A percentile compares a stretch with the other conserved stretches of the same genome.
Conservation (phyloP, 2,797 vertebrate species). For the Clamator glandarius region DNA sequence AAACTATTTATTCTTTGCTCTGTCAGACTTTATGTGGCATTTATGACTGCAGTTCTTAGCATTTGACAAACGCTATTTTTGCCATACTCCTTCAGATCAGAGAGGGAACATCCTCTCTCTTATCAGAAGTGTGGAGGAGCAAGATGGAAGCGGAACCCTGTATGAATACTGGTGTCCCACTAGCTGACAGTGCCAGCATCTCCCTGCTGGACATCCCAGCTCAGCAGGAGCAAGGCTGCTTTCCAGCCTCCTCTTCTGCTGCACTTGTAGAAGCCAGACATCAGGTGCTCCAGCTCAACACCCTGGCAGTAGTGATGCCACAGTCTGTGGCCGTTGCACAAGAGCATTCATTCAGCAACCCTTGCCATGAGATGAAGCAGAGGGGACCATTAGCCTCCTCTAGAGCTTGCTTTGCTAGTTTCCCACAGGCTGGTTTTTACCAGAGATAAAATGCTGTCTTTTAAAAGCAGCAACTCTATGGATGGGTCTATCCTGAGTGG, state of each 20-base stretch:
- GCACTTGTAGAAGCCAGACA: rapidly evolving
- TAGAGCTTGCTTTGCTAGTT: no score
- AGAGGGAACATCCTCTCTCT: background rate
- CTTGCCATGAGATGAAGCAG: no score
- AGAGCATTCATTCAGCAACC: no score
- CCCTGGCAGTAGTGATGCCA: no score
- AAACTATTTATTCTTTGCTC: background rate
- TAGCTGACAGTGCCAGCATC: rapidly evolving
- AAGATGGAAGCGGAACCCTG: background rate
- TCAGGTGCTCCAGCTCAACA: background rate
- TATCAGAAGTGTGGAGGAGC: background rate
- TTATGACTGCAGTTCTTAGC: rapidly evolving
- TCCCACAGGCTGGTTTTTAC: no score
- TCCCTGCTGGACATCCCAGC: rapidly evolving
- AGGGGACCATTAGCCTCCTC: no score
- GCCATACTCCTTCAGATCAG: rapidly evolving
- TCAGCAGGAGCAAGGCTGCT: background rate
- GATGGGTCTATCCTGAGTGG: no score
- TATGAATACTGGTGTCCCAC: rapidly evolving
- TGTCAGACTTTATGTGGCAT: background rate
- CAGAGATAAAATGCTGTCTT: no score
- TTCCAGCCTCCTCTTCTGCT: background rate
- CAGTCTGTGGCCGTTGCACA: no score
- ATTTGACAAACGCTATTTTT: background rate
- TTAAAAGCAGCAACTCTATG: no score